These are phyloP conservation scores for Melanerpes formicivorus DNA, from an alignment of 2,113 vertebrate species.

Conservation along the genomic window DNA sequence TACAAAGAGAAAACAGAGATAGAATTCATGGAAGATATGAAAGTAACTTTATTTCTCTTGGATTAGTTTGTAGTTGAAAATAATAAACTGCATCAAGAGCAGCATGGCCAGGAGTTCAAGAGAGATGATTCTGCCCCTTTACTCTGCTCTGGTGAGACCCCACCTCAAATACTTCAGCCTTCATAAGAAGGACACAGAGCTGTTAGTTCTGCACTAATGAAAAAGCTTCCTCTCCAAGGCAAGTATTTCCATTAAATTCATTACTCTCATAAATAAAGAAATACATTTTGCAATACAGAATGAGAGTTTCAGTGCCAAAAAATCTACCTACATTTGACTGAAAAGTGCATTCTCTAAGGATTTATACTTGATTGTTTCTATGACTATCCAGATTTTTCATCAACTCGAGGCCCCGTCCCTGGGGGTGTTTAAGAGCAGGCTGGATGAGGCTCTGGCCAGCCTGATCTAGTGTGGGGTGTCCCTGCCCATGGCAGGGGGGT, in stretches of 20 bases:
- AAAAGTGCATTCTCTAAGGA: not conserved
- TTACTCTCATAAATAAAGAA: not conserved
- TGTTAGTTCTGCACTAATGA: not conserved
- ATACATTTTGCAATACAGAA: not conserved
- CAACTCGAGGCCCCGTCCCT: not conserved
- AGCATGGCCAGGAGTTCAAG: no score
- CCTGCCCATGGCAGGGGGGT: no score
- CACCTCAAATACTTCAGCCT: no score
- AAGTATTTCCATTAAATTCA: conserved; percentile 6
- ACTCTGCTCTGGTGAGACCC: no score
- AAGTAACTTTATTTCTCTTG: not conserved
- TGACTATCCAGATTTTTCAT: not conserved
- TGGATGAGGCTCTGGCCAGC: no score
- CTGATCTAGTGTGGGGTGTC: no score
- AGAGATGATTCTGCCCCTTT: no score
- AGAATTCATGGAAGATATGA: not conserved
- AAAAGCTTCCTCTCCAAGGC: not conserved
- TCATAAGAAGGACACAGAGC: no score
- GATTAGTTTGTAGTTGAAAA: not conserved
- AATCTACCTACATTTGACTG: not conserved
- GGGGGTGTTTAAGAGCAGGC: no score
- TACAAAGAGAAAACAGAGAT: not conserved
- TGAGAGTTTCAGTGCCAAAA: not conserved
- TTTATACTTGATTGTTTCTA: not conserved
- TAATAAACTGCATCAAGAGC: no score